Evolutionary conservation across 2,888 invertebrate species (phyloP).

Genomic region (Dicycla oo): DNA sequence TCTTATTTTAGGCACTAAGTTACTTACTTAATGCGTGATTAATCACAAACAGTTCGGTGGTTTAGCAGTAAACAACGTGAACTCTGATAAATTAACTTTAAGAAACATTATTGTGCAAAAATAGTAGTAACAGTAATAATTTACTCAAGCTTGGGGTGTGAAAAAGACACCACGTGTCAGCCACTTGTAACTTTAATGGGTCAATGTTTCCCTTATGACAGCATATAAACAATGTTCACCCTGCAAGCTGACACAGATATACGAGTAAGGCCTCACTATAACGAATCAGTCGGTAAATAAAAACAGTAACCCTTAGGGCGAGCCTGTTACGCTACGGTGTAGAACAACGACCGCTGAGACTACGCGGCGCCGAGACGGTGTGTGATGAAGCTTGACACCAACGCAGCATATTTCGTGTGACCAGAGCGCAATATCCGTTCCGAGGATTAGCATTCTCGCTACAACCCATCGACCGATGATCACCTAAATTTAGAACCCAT

Average conservation of each 20-base stretch:
- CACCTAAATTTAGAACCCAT: too few species aligned
- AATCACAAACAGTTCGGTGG: background rate
- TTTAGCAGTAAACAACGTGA: background rate
- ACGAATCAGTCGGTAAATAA: background rate
- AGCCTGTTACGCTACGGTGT: too few species aligned
- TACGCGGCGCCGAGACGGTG: too few species aligned
- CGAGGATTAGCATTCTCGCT: too few species aligned
- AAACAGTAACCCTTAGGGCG: background rate
- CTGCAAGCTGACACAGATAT: constrained; percentile 25
- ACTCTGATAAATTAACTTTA: background rate
- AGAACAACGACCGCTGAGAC: too few species aligned
- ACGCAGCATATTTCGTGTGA: too few species aligned
- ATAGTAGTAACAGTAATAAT: background rate
- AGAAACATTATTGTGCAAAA: background rate
- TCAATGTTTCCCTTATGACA: constrained; percentile 18
- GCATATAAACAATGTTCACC: constrained; percentile 14
- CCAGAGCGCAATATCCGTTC: too few species aligned
- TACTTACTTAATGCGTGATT: background rate
- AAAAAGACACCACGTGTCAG: constrained; percentile 9
- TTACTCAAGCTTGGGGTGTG: constrained; percentile 3
- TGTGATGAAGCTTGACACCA: too few species aligned
- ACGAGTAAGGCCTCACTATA: background rate
- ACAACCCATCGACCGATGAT: too few species aligned
- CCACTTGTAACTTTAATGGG: constrained; percentile 11
- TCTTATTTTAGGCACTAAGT: background rate